Base-by-base conservation (phyloP, 2,888 invertebrate genomes). In the Andrena praecox region DNA sequence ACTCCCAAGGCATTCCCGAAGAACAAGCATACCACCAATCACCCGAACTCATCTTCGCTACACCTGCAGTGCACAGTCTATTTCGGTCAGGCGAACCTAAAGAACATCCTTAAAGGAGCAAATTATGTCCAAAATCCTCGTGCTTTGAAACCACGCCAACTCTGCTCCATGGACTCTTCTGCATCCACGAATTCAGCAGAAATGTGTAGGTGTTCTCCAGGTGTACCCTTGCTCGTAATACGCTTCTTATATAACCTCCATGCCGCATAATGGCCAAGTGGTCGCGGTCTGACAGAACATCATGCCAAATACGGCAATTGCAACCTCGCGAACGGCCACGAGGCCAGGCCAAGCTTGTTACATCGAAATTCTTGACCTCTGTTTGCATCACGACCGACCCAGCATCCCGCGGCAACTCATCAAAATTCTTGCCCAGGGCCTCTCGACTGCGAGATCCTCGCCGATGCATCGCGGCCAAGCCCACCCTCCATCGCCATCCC, bases 401-500 rank as follows among this genome's bases (percentile, higher is more conserved):
- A 20, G 24, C 56, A 59, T 42, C 59, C 29, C 29, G 16, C 69
- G n/a, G 73, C 68, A 63, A 68, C 62, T 73, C 78, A 78, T 78
- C 73, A 73, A 73, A 78, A 78, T 78, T 78, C 73, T 78, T 73
- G 68, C 24, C 73, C 33, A 10, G 56, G 67, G 24, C 54, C 60
- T 52, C 62, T 62, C 68, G 33, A 68, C 29, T 60, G 24, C 50
- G 62, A 77, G 72, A 71, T 72, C 62, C 78, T 73, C 73, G 54
- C 52, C 67, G 48, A 31, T 68, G 62, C 50, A 63, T 16, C 42
- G 60, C 35, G 33, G 27, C 68, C 3, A 60, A 27, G 64, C 59
- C 31, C 56, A 42, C 33, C 42, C 12, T 12, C 42, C 42, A 4
- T 12, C 42, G 12, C 12, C 42, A 4, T 1, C 4, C 42, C 12